Conservation (phyloP, 1,140 invertebrate species). For the Pseudomyrmex sp. region DNA sequence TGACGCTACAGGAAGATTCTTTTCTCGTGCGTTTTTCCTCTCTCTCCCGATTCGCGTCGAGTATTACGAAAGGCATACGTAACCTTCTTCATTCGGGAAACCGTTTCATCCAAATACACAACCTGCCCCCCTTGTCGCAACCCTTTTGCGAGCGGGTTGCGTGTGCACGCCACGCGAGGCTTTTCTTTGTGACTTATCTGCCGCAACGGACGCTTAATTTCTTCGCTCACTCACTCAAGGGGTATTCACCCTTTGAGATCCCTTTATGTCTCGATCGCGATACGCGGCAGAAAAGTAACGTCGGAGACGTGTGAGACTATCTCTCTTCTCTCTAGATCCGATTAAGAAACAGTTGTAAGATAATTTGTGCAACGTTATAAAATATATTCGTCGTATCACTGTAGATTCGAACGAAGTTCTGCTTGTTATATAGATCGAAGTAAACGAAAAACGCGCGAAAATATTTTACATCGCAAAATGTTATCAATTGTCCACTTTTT, state of each 20-base stretch:
- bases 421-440: background rate
- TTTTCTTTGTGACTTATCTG: constrained; percentile 30
- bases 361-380: background rate
- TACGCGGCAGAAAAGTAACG: background rate
- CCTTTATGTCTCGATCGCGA: background rate
- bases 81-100: constrained; percentile 71
- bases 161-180: constrained; percentile 40
- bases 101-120: constrained; percentile 49
- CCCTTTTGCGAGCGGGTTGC: constrained; percentile 50
- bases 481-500: background rate
- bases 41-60: constrained; percentile 43
- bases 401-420: background rate
- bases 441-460: background rate
- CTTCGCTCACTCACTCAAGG: background rate
- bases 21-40: background rate
- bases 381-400: too few relatives aligned
- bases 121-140: constrained; percentile 50
- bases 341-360: background rate
- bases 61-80: constrained; percentile 74
- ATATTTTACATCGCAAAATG: background rate
- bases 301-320: background rate
- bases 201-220: constrained; percentile 57
- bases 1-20: background rate
- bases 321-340: background rate
- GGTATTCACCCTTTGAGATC: background rate